Conservation (phyloP, 2,888 invertebrate species). For the Nomada hirtipes region DNA sequence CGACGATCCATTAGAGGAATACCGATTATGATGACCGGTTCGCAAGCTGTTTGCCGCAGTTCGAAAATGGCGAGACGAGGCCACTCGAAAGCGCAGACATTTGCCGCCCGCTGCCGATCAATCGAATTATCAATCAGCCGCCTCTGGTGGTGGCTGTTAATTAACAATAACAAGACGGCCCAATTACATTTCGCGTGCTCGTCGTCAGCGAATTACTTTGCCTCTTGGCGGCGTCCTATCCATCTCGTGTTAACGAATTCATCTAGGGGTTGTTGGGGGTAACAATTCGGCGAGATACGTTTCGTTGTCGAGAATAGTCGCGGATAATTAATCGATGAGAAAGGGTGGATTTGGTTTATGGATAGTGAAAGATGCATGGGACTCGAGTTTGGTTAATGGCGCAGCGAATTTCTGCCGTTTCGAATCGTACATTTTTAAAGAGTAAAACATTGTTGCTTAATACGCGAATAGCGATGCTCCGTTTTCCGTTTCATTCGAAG, state of each 20-base stretch:
- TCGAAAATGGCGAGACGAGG: conserved; percentile 42
- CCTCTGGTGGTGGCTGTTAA: conserved; percentile 51
- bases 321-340: background rate
- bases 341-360: background rate
- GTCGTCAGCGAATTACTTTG: conserved; percentile 33
- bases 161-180: conserved; percentile 65
- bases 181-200: conserved; percentile 41
- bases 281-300: background rate
- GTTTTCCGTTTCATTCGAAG: no score
- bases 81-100: conserved; percentile 26
- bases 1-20: conserved; percentile 61
- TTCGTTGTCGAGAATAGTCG: background rate
- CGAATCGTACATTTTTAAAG: no score
- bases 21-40: conserved; percentile 48
- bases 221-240: conserved; percentile 5
- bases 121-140: conserved; percentile 69
- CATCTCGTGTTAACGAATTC: conserved; percentile 25
- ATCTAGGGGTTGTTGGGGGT: background rate
- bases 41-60: conserved; percentile 37
- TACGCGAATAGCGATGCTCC: no score
- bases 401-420: no score
- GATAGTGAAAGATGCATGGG: background rate
- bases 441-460: no score
- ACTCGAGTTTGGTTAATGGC: no score
- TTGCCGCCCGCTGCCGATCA: conserved; percentile 38